Percentiles rank a stretch among this genome's conserved stretches.
Evolutionary conservation across 2,113 vertebrate genomes (phyloP).

Genomic region (Anthoscopus minutus): DNA sequence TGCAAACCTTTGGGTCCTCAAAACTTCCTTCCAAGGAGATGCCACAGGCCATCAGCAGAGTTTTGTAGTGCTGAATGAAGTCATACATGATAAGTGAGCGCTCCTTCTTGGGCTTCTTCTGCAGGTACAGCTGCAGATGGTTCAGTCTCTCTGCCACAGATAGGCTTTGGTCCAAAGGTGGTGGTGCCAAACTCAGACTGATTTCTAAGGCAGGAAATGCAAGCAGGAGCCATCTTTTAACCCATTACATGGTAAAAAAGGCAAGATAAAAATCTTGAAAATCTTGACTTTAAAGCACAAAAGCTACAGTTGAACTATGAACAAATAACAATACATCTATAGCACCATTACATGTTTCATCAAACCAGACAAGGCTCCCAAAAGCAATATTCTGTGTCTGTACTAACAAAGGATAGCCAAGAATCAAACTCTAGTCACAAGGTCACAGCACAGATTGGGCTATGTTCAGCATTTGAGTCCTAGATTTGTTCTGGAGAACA

Average conservation of each 20-base stretch:
- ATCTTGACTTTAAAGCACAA: neutral
- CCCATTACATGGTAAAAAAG: neutral
- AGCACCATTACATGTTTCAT: neutral
- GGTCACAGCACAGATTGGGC: neutral
- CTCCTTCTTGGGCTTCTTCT: slow-evolving; percentile 31
- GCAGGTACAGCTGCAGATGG: slow-evolving; percentile 75
- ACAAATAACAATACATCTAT: neutral
- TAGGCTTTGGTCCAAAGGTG: slow-evolving; percentile 82
- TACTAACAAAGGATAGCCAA: neutral
- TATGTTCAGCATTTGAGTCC: neutral
- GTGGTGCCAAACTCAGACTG: slow-evolving; percentile 86
- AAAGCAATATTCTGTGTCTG: neutral
- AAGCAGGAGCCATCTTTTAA: neutral
- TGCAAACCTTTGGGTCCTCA: slow-evolving; percentile 91
- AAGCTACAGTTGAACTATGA: neutral
- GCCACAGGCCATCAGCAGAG: slow-evolving; percentile 82
- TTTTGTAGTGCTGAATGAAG: slow-evolving; percentile 88
- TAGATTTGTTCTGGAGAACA: neutral
- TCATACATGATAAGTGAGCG: slow-evolving; percentile 75
- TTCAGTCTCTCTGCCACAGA: slow-evolving; percentile 78
- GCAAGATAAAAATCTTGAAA: neutral
- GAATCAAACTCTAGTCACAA: neutral
- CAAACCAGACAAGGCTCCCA: neutral
- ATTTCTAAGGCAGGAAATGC: slow-evolving; percentile 71
- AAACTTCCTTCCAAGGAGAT: slow-evolving; percentile 82